Conservation (phyloP, 2,797 vertebrate species). For the Sebastes variabilis region DNA sequence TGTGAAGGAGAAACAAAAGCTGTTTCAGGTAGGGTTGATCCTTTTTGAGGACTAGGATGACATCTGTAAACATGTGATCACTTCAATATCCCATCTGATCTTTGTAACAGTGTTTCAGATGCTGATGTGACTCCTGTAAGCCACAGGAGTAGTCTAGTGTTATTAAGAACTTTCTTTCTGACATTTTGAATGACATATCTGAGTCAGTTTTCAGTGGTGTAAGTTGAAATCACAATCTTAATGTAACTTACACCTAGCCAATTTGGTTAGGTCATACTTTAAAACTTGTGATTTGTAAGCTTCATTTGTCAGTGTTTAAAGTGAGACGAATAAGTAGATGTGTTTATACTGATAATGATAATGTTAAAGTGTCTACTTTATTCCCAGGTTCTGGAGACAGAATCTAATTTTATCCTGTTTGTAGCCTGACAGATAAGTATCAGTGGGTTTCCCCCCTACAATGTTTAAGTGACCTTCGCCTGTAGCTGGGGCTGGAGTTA, state of each 20-base stretch:
- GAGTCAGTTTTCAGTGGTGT: neutral
- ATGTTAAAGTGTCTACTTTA: constrained; percentile 48
- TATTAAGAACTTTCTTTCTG: neutral
- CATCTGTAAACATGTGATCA: neutral
- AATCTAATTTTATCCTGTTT: constrained; percentile 32
- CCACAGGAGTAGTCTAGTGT: neutral
- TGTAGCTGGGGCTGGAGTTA: constrained; percentile 23
- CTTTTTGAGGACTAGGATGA: neutral
- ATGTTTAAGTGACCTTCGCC: constrained; percentile 9
- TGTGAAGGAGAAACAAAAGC: constrained; percentile 84
- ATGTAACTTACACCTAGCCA: neutral
- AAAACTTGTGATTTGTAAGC: neutral
- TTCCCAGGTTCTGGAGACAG: constrained; percentile 62
- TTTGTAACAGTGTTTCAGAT: neutral
- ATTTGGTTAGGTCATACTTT: neutral
- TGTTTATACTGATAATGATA: constrained; percentile 22
- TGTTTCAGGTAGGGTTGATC: constrained; percentile 84
- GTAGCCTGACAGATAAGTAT: constrained; percentile 70
- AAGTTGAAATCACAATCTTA: neutral
- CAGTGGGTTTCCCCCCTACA: neutral
- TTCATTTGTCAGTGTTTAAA: neutral
- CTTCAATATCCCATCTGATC: neutral
- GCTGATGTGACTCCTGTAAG: neutral
- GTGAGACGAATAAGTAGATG: neutral
- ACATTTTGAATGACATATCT: neutral